Base-by-base conservation (phyloP, 2,797 vertebrate species). In the Molossus alvarezi region DNA sequence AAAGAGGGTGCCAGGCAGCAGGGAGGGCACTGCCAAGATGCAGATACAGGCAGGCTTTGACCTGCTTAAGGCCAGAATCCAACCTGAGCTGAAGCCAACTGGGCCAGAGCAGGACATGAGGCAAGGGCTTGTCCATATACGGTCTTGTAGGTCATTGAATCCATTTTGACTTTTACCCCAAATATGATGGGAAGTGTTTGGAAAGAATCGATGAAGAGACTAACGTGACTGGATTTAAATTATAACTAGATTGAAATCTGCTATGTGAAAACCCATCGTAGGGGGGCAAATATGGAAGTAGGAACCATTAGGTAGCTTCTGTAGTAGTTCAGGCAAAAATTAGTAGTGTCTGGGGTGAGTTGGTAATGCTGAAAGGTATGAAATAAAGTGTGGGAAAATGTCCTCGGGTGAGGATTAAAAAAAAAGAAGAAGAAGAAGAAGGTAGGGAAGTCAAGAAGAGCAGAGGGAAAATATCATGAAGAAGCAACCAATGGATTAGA, bases 161-260 rank as follows among this genome's bases (percentile, higher is more conserved):
- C 73, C 10, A 73, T 23, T 51, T 86, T n/a, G 27, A 5, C 41
- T 85, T 95, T 88, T 79, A 64, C 37, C 11, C 15, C 33, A 33
- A 94, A 91, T 93, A 13, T 55, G 29, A 71, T 48, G 9, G 18
- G 15, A 95, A 88, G 20, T 65, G n/a, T 83, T 90, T 95, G 9
- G 53, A 72, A 92, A 89, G 33, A 45, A 85, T 1, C 45, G 27
- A 41, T 53, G 64, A 81, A 55, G 7, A 76, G 7, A 67, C 9
- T 45, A 37, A 92, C 92, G 71, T 95, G 45, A 75, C 27, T 64
- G 2, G 15, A 79, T 73, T 80, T 92, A 41, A 13, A 69, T 84
- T 93, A 64, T 53, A 90, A 67, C 48, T 23, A 73, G 57, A 62
- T 3, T 79, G 21, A 80, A 94, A 92, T 69, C 12, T 76, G 4